Percentiles rank a stretch among this genome's conserved stretches.
Conservation (phyloP, 2,797 vertebrate species). For the Rousettus madagascariensis region DNA sequence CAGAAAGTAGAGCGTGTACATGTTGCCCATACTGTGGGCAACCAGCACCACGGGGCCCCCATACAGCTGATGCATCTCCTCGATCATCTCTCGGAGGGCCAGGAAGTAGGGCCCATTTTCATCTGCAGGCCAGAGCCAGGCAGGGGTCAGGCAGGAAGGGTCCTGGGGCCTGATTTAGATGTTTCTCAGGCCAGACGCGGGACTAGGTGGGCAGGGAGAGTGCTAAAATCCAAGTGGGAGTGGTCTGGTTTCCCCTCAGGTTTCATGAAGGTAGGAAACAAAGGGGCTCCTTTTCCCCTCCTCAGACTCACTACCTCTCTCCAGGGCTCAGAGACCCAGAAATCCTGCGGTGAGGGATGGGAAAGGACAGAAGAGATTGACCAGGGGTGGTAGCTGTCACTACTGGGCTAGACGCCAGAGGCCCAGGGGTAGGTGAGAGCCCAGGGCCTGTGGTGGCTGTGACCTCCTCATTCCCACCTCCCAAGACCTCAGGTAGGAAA, state of each 20-base stretch:
- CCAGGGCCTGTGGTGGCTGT: background rate
- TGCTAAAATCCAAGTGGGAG: background rate
- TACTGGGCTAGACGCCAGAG: background rate
- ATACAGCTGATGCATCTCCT: slow-evolving; percentile 91
- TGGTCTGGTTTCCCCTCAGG: background rate
- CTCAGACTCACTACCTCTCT: background rate
- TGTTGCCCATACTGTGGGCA: slow-evolving; percentile 99
- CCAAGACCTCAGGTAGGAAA: background rate
- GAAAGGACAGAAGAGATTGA: slow-evolving; percentile 5
- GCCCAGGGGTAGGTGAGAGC: background rate
- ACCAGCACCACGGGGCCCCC: slow-evolving; percentile 92
- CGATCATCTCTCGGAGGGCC: slow-evolving; percentile 93
- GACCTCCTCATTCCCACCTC: background rate
- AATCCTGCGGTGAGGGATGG: background rate
- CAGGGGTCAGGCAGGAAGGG: slow-evolving; percentile 42
- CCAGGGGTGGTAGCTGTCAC: background rate
- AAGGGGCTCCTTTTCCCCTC: background rate
- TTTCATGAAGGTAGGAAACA: background rate
- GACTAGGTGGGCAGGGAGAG: background rate
- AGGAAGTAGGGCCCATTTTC: slow-evolving; percentile 94
- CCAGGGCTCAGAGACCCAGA: background rate
- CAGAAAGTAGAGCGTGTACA: slow-evolving; percentile 98
- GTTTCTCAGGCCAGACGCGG: slow-evolving; percentile 11
- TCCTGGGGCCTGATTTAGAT: slow-evolving; percentile 10
- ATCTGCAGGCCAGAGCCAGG: slow-evolving; percentile 85